Base-by-base conservation (phyloP, 2,797 vertebrate species). In the Gorsachius magnificus region DNA sequence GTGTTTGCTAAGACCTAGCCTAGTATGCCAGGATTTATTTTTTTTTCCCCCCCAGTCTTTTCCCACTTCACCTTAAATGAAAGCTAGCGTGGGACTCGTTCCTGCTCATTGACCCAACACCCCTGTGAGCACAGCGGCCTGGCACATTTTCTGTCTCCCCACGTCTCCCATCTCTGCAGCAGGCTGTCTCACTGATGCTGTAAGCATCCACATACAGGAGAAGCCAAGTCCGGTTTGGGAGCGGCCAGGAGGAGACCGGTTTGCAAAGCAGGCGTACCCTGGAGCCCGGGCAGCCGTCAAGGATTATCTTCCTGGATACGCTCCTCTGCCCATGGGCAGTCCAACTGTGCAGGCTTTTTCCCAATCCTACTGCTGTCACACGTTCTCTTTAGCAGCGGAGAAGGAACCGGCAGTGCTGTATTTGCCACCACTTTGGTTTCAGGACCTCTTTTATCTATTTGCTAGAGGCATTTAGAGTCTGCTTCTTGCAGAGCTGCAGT, bases 211-310 rank as follows among this genome's bases (percentile, higher is more conserved):
- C 61, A 18, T 25, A 20, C 60, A 29, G 26, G 48, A 63, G 88
- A 45, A 89, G 46, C 43, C 1, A 24, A 38, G 53, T 13, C 38
- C 4, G 2, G 5, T 25, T 28, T 33, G 51, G 86, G 76, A 90
- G 64, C 16, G 64, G 28, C 83, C 50, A 80, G 71, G 51, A 92
- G 86, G 68, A 70, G 83, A 21, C 51, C 0, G 0, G 68, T 80
- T 94, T 93, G 83, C 64, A 41, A 21, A 93, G 76, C 68, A 69
- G 76, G 83, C 0, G 33, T 70, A 72, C 5, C 46, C n/a, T 0
- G 0, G 21, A 3, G 6, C 2, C 15, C 2, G 0, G 66, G n/a
- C 36, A 48, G 36, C 31, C 18, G n/a, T 17, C 26, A 22, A 3
- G 11, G 29, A 1, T 28, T 36, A 16, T 43, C 54, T 48, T 35